Base-by-base conservation (phyloP, 2,888 invertebrate genomes). In the Drosophila seclusa region DNA sequence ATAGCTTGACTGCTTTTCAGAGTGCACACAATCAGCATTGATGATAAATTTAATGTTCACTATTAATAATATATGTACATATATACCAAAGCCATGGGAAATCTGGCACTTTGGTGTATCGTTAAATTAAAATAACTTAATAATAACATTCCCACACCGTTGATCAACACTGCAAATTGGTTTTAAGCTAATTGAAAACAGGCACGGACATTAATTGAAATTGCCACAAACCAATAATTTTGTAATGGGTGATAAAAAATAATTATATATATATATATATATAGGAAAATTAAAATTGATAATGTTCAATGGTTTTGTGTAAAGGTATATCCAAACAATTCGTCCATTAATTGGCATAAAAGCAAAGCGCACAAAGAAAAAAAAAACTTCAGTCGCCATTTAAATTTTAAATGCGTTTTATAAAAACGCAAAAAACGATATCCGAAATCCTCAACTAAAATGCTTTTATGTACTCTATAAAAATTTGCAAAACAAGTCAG, bases 381-480 rank as follows among this genome's bases (percentile, higher is more conserved):
- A 59, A 24, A 16, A 53, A 49, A 11, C 42, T 68, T n/a, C 24
- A 18, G 32, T 59, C 13, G 21, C 11, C n/a, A 36, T 34, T 59
- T 55, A 31, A 49, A 62, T 67, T 78, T 76, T 59, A 76, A 78
- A 73, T 69, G 67, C 65, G 65, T 38, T 76, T 80, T 71, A 76
- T 60, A 48, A 18, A 68, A 63, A 52, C 21, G 21, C 36, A 58
- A 55, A 59, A 67, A 61, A 54, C 31, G 40, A 65, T 34, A n/a
- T 5, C 63, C 55, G 40, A 75, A 68, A 61, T 50, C 45, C 48
- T 54, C 34, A 32, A 38, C 64, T 59, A 31, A 78, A 78, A 84
- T 71, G 82, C 87, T 89, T 87, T 84, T 86, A 83, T 88, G 71
- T 67, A 72, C 85, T 76, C 63, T 60, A 89, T 84, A 70, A 84